Evolutionary conservation across 2,113 vertebrate species (phyloP).

Genomic region (Tragulus kanchil): DNA sequence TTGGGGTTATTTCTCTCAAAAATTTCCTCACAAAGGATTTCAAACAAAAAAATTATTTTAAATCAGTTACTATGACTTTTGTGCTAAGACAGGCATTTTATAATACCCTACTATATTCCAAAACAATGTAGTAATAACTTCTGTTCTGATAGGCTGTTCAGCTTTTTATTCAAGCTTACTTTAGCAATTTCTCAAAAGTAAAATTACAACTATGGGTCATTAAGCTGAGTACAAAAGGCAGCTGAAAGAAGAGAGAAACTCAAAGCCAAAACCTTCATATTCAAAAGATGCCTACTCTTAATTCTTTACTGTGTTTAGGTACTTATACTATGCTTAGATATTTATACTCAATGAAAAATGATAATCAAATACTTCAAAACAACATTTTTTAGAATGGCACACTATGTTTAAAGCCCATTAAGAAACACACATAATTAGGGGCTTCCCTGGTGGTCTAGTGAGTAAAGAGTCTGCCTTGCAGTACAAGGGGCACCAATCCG

Average conservation of each 20-base stretch:
- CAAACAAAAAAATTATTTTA: constrained; percentile 40
- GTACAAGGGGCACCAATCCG: no score
- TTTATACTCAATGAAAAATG: constrained; percentile 7
- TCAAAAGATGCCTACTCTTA: constrained; percentile 10
- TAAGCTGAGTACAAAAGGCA: constrained; percentile 27
- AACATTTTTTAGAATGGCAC: neutral
- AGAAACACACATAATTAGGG: neutral
- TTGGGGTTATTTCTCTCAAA: neutral
- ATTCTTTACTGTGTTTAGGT: neutral
- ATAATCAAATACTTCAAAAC: constrained; percentile 11
- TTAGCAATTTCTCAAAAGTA: constrained; percentile 54
- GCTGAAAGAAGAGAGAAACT: constrained; percentile 19
- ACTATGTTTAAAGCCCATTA: neutral
- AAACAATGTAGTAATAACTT: constrained; percentile 47
- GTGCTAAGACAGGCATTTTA: neutral
- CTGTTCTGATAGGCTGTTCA: neutral
- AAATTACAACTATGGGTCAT: constrained; percentile 23
- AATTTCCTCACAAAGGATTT: neutral
- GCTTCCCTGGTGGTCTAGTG: no score
- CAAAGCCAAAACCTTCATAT: neutral
- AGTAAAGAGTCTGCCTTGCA: no score
- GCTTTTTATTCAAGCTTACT: constrained; percentile 4
- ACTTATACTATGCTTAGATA: neutral
- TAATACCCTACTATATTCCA: constrained; percentile 18
- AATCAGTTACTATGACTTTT: constrained; percentile 41